Evolutionary conservation across 2,113 vertebrate species (phyloP).

Genomic region (Nyctibius bracteatus): DNA sequence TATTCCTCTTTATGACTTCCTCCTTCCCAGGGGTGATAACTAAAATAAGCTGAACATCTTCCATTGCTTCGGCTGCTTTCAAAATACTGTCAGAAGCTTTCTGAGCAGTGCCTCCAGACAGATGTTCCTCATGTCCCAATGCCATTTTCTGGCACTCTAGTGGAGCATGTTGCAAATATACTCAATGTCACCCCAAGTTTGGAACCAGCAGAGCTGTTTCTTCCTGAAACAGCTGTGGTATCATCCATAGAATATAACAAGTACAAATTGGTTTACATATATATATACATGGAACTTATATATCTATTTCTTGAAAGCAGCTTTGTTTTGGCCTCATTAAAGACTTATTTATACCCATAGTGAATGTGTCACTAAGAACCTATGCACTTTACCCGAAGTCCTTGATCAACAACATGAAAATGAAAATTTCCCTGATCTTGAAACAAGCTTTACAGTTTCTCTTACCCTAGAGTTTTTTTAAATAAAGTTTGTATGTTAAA

Average conservation of each 20-base stretch:
- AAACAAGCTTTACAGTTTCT: background rate
- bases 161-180: background rate
- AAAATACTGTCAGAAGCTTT: background rate
- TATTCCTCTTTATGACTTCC: background rate
- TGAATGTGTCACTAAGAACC: background rate
- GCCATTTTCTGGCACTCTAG: background rate
- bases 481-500: background rate
- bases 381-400: background rate
- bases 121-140: background rate
- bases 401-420: background rate
- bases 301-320: background rate
- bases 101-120: background rate
- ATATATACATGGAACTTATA: too few species aligned
- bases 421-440: background rate
- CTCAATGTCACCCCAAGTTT: background rate
- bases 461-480: background rate
- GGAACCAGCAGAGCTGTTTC: background rate
- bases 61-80: background rate
- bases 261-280: background rate
- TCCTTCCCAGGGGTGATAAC: background rate
- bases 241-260: background rate
- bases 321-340: background rate
- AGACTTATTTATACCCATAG: background rate
- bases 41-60: slow-evolving; percentile 2
- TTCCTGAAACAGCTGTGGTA: background rate